phyloP scores from a whole-genome alignment of 2,113 vertebrate genomes.

The Leptodactylus fuscus region DNA sequence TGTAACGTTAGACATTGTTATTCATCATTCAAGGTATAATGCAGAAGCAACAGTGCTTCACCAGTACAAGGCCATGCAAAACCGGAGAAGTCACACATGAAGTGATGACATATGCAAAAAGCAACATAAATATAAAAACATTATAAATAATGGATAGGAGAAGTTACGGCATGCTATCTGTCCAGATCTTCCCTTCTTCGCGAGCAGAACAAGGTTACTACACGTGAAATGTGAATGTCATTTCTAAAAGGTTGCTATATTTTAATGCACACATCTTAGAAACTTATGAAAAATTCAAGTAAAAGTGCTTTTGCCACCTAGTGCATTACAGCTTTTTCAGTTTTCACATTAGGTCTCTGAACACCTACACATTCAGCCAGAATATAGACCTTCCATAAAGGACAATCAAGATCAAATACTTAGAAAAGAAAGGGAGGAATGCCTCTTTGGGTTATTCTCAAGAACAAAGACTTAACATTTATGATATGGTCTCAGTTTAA shows the following conservation, averaged over 20 bases:
- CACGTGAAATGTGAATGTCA: slow-evolving; percentile 41
- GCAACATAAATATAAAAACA: background rate
- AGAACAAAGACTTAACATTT: background rate
- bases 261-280: slow-evolving; percentile 26
- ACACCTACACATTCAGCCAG: background rate
- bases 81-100: background rate
- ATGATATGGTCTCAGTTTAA: no score
- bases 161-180: slow-evolving; percentile 4
- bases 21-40: no score
- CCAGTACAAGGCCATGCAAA: background rate
- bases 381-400: background rate
- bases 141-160: background rate
- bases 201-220: slow-evolving; percentile 16
- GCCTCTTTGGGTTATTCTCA: background rate
- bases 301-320: slow-evolving; percentile 31
- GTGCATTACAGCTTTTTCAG: background rate
- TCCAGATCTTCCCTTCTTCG: background rate
- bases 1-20: no score
- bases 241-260: slow-evolving; percentile 50
- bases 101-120: background rate
- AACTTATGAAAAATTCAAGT: slow-evolving; percentile 11
- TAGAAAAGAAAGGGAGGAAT: background rate
- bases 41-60: background rate
- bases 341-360: slow-evolving; percentile 7
- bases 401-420: background rate